A percentile compares a stretch with the other conserved stretches of the same genome.
Conservation (phyloP, 2,797 vertebrate genomes). For the Phrynocephalus forsythii region DNA sequence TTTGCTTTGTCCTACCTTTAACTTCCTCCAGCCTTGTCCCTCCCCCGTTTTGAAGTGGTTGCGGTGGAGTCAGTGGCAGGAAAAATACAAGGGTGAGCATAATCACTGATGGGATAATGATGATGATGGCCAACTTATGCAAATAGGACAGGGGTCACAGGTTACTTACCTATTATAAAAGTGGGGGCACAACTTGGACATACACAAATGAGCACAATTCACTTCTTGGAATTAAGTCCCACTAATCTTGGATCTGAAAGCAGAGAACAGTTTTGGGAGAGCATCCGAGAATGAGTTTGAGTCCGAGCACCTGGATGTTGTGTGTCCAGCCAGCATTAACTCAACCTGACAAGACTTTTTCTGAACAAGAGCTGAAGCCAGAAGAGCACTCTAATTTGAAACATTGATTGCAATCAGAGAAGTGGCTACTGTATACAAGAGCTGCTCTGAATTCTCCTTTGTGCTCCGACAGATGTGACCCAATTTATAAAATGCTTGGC, state of each 20-base stretch:
- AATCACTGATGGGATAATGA: no score
- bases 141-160: no score
- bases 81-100: no score
- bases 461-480: constrained; percentile 50
- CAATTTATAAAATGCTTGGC: constrained; percentile 51
- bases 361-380: constrained; percentile 54
- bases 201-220: background rate
- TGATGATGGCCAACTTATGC: no score
- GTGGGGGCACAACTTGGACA: background rate
- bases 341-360: constrained; percentile 37
- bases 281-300: constrained; percentile 36
- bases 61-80: no score
- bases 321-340: constrained; percentile 36
- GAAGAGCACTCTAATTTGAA: constrained; percentile 70
- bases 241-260: background rate
- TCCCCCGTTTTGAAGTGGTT: no score
- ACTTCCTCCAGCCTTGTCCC: no score
- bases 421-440: constrained; percentile 70
- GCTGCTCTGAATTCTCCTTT: constrained; percentile 58
- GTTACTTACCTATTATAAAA: no score
- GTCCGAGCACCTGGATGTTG: constrained; percentile 23
- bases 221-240: background rate
- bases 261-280: background rate
- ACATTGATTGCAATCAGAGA: constrained; percentile 75
- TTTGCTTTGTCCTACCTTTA: no score